Evolutionary conservation across 2,113 vertebrate genomes (phyloP), one percentile per base, ranked within the genome.

Genomic region (Triplophysa tibetana): DNA sequence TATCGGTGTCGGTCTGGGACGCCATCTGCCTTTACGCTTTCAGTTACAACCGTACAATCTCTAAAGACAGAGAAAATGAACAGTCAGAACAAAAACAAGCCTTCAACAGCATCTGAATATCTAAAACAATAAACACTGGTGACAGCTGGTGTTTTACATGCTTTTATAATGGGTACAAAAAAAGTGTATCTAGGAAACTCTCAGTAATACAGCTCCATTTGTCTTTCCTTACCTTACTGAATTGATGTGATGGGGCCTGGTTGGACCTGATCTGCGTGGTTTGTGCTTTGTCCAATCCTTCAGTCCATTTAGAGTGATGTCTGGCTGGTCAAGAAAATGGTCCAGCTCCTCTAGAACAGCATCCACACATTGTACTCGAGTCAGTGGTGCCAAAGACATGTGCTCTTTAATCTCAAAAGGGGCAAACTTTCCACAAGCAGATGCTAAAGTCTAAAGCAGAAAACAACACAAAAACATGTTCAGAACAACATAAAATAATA

Each of bases 371-470:
- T 89, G 80, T 0, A 95, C 91, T 0, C 98, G 94, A 45, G 87
- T 93, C 43, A 94, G 88, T 0, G 98, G 98, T 8, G 98, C 96
- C 2, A 99, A 85, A 62, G 87, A 89, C 97, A 99, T 98, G 89
- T 97, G 94, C 81, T 95, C 95, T 87, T 95, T 99, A 21, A 99
- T 98, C 81, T 99, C 97, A 89, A 99, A 99, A 1, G 98, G 98
- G 73, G 97, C 97, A 88, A 99, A 99, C 86, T 98, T 98, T 6
- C 97, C 98, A 77, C 97, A 99, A 4, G 94, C 95, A 77, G 95
- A 94, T 0, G 96, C 95, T 50, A 99, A 94, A 2, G 93, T 98
- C 98, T 99, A 90, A 23, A 90, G 76, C 61, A 7, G 0, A 41
- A 45, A 19, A 10, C 7, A 58, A 58, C 17, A 54, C 50, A 54